phyloP scores from a whole-genome alignment of 2,888 invertebrate genomes.

The Cyclophora albipunctata region DNA sequence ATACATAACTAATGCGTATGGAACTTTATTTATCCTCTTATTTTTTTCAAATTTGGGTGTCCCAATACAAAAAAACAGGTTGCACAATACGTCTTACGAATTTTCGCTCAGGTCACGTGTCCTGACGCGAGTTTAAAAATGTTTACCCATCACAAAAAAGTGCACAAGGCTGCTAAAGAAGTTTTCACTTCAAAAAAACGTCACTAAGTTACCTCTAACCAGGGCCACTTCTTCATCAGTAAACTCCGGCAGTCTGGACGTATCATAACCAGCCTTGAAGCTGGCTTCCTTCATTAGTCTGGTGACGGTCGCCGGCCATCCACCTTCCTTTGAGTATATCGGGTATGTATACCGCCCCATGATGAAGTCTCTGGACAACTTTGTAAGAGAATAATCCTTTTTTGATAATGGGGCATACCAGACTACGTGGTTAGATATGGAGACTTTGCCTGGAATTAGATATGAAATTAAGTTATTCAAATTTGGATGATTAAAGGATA shows the following conservation, averaged over 20 bases:
- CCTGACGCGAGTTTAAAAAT: no score
- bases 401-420: constrained; percentile 21
- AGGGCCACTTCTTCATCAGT: constrained; percentile 56
- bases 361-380: constrained; percentile 14
- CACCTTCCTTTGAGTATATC: constrained; percentile 59
- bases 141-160: no score
- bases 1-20: no score
- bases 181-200: no score
- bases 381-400: constrained; percentile 20
- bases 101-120: no score
- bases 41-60: no score
- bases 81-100: no score
- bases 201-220: constrained; percentile 21
- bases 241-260: constrained; percentile 61
- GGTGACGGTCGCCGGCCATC: constrained; percentile 64
- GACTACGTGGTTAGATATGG: constrained; percentile 26
- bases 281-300: constrained; percentile 49
- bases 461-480: no score
- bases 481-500: no score
- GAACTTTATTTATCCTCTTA: no score
- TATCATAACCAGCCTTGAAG: constrained; percentile 45
- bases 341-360: constrained; percentile 55
- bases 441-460: constrained; percentile 27
- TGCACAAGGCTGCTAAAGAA: no score
- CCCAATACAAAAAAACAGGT: no score